Conservation (phyloP, 92 coral and sea anemone species). For the Epizoanthus rinbou region DNA sequence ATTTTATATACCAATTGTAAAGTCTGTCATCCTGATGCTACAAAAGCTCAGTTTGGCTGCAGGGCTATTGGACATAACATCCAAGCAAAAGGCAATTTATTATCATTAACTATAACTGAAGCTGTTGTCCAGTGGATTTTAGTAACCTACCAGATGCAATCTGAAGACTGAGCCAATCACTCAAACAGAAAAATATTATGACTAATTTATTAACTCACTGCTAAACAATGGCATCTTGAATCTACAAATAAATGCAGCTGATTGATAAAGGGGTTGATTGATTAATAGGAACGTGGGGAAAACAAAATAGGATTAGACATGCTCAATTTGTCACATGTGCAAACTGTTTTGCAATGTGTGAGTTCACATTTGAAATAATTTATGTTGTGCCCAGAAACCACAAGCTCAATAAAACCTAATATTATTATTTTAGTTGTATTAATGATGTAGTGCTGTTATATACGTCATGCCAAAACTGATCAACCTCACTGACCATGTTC, state of each 20-base stretch:
- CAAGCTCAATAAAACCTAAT: constrained; percentile 8
- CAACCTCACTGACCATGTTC: not conserved
- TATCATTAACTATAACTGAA: too few relatives aligned
- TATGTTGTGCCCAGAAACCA: constrained; percentile 21
- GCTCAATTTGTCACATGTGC: constrained; percentile 12
- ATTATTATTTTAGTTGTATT: not conserved
- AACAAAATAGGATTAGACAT: not conserved
- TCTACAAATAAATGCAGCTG: constrained; percentile 9
- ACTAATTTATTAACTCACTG: constrained; percentile 24
- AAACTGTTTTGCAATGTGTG: not conserved
- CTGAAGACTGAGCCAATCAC: constrained; percentile 6
- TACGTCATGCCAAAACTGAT: not conserved
- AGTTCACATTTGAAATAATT: not conserved
- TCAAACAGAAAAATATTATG: constrained; percentile 11
- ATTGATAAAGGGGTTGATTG: constrained; percentile 15
- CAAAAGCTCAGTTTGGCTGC: not conserved
- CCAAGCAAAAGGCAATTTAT: too few relatives aligned
- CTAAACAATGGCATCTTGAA: constrained; percentile 31
- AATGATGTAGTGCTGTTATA: constrained; percentile 9
- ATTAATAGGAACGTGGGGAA: constrained; percentile 7
- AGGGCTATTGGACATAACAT: not conserved
- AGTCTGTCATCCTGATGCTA: not conserved
- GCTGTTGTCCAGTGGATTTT: not conserved
- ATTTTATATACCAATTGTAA: too few relatives aligned
- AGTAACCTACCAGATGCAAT: constrained; percentile 8